phyloP scores from a whole-genome alignment of 2,113 vertebrate species.

The Hydrolagus affinis region DNA sequence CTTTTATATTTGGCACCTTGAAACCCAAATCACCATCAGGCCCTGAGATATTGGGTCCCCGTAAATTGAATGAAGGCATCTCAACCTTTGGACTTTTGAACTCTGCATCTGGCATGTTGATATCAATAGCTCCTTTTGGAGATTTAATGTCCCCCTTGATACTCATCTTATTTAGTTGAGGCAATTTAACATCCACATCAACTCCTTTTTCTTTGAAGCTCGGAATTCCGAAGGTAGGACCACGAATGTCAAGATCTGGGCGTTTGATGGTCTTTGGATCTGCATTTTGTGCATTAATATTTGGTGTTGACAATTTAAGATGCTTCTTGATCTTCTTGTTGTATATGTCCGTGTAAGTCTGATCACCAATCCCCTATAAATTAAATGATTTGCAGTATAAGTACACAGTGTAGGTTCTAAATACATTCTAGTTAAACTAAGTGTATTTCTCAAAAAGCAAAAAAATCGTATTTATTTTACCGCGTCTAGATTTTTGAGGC shows the following conservation, averaged over 20 bases:
- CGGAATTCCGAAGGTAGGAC: not conserved
- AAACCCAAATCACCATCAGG: not conserved
- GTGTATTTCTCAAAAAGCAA: not conserved
- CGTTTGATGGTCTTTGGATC: not conserved
- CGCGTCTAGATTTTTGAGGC: not conserved
- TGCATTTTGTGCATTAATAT: not conserved
- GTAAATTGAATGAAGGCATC: not conserved
- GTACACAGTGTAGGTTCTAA: not conserved
- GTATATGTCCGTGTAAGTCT: not conserved
- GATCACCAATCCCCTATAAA: constrained; percentile 9
- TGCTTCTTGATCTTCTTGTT: constrained; percentile 26
- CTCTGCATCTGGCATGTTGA: not conserved
- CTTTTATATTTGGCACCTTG: not conserved
- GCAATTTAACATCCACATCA: too few relatives aligned
- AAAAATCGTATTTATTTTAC: not conserved
- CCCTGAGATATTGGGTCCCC: not conserved
- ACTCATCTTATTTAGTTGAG: too few relatives aligned
- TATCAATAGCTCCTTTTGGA: constrained; percentile 6
- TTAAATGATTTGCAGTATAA: not conserved
- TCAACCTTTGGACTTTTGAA: not conserved
- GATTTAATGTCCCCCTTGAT: not conserved
- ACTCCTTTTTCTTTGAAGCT: not conserved
- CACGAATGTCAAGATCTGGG: not conserved
- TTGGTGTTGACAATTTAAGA: constrained; percentile 13
- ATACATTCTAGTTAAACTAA: not conserved